Evolutionary conservation across 2,113 vertebrate species (phyloP).

Genomic region (Boulengeromyrus knoepffleri): DNA sequence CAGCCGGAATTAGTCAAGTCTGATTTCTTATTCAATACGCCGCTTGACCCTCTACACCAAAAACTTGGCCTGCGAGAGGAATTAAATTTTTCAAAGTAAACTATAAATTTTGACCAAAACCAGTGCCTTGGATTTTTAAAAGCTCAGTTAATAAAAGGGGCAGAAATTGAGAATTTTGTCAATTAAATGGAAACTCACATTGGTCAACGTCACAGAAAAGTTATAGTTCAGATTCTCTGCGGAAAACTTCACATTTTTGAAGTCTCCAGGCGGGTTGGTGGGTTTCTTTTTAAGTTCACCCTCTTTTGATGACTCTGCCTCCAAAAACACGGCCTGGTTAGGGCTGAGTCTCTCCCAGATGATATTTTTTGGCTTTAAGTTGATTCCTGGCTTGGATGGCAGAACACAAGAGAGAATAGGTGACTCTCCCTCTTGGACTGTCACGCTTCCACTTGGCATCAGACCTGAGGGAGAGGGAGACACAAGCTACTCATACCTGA

Average conservation of each 20-base stretch:
- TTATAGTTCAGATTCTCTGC: not conserved
- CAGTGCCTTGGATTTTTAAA: not conserved
- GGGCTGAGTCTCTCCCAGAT: not conserved
- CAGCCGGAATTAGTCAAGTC: not conserved
- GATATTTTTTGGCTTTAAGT: not conserved
- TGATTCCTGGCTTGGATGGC: not conserved
- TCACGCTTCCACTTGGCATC: not conserved
- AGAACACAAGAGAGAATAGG: not conserved
- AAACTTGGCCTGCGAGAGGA: not conserved
- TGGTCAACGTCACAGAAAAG: constrained; percentile 8
- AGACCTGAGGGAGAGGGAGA: not conserved
- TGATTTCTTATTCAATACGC: not conserved
- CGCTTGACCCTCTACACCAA: not conserved
- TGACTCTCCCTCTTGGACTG: not conserved
- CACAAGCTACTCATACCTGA: not conserved
- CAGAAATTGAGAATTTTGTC: not conserved
- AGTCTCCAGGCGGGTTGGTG: not conserved
- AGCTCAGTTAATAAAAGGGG: not conserved
- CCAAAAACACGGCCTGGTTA: not conserved
- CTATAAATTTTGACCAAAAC: not conserved
- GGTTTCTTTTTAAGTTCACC: not conserved
- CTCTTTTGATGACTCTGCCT: not conserved
- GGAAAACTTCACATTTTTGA: not conserved
- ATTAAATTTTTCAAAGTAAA: not conserved
- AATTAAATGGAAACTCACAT: constrained; percentile 1